A percentile compares a stretch with the other conserved stretches of the same genome.
Evolutionary conservation across 2,888 invertebrate species (phyloP).

Genomic region (Diloba caeruleocephala): DNA sequence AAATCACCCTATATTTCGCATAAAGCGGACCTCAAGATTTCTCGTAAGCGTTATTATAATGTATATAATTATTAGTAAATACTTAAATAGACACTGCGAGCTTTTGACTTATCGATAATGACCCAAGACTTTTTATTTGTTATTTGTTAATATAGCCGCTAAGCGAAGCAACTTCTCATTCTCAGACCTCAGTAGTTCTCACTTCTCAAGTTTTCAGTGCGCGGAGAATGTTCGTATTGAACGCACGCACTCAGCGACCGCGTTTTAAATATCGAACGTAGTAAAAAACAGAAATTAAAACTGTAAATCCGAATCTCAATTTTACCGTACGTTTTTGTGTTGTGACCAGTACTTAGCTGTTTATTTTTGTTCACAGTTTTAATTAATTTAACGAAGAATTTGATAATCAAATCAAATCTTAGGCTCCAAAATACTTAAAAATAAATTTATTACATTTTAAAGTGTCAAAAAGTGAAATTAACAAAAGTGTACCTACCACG

Average conservation of each 20-base stretch:
- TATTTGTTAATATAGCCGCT: too few relatives aligned
- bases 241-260: constrained; percentile 44
- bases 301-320: constrained; percentile 25
- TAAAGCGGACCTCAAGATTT: too few relatives aligned
- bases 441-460: neutral
- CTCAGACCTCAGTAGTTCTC: too few relatives aligned
- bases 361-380: neutral
- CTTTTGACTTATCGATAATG: too few relatives aligned
- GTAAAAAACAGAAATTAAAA: constrained; percentile 10
- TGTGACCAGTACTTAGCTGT: constrained; percentile 20
- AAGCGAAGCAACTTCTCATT: neutral
- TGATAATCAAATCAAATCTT: too few relatives aligned
- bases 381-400: too few relatives aligned
- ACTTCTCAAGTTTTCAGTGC: too few relatives aligned
- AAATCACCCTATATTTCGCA: too few relatives aligned
- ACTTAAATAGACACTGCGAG: too few relatives aligned
- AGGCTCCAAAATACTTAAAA: neutral
- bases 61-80: too few relatives aligned
- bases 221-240: constrained; percentile 39
- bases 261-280: constrained; percentile 29
- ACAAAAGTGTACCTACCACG: neutral
- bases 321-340: constrained; percentile 3
- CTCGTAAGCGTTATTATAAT: too few relatives aligned
- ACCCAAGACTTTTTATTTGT: too few relatives aligned
- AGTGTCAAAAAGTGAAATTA: constrained; percentile 20